Base-by-base conservation (phyloP, 2,797 vertebrate species). In the Anisognathus igniventris region DNA sequence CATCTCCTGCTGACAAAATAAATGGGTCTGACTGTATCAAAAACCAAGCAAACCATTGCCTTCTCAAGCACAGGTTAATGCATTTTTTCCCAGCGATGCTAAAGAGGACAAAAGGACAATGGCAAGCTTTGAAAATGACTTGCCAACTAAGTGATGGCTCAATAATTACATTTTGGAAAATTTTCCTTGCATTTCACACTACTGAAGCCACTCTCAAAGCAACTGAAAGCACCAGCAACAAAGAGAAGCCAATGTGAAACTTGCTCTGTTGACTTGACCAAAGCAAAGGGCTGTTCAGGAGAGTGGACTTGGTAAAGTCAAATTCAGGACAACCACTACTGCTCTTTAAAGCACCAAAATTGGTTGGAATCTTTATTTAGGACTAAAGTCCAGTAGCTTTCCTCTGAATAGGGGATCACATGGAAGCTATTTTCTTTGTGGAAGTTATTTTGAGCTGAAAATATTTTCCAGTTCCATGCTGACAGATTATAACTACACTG, bases 381-480 rank as follows among this genome's bases (percentile, higher is more conserved):
- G 75, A 79, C 57, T 94, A 1, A 91, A 77, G 80, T 57, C 81
- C 90, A 83, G 78, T 67, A 71, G 89, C 86, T 83, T 72, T 89
- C 65, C 88, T 76, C 75, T 51, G 61, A 85, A 62, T 2, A 72
- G 27, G 68, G 33, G 66, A 87, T 85, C 87, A 92, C 81, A 80
- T 77, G 92, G 95, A 94, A 96, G 93, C 65, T 95, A 72, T 92
- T 96, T 84, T 70, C 67, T 91, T 93, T 83, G 82, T 40, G 65
- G 72, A 77, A 65, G 88, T 91, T 96, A 95, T 93, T 97, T 97
- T 95, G 87, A 94, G 92, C 66, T 51, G 87, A 73, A 89, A 96
- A 74, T 91, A 93, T 83, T 93, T 96, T 91, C 92, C 95, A 91
- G 93, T 93, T 96, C 75, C 62, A 51, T 15, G 22, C 74, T 56